Conservation (phyloP, 2,797 vertebrate species). For the Chaunax sp. region DNA sequence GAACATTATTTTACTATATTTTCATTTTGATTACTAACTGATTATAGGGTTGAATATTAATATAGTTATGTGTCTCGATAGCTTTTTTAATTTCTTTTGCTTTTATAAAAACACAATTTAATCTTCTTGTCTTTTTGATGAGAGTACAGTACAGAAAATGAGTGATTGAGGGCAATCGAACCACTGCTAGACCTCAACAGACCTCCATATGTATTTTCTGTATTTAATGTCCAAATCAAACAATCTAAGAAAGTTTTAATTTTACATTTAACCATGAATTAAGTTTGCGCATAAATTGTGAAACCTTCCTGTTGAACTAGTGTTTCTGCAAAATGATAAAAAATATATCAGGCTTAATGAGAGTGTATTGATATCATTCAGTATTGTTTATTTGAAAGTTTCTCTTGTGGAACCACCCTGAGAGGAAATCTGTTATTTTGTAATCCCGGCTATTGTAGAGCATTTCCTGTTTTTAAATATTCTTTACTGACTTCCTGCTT, state of each 20-base stretch:
- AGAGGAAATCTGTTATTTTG: slow-evolving; percentile 46
- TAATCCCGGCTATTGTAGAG: slow-evolving; percentile 47
- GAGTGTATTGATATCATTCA: slow-evolving; percentile 44
- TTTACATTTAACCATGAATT: slow-evolving; percentile 51
- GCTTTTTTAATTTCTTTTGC: too few species aligned
- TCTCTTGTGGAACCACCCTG: slow-evolving; percentile 35
- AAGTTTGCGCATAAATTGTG: slow-evolving; percentile 41
- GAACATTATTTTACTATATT: slow-evolving; percentile 67
- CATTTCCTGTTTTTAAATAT: slow-evolving; percentile 53
- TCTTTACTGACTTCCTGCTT: slow-evolving; percentile 53
- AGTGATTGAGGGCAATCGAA: slow-evolving; percentile 51
- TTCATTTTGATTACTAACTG: slow-evolving; percentile 57
- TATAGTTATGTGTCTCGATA: slow-evolving; percentile 45
- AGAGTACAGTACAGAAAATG: slow-evolving; percentile 18
- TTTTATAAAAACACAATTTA: background rate
- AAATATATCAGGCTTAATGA: slow-evolving; percentile 66
- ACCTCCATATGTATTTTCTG: slow-evolving; percentile 5
- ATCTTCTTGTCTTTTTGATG: slow-evolving; percentile 17
- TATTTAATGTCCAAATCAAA: too few species aligned
- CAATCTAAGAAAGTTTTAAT: too few species aligned
- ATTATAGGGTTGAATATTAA: slow-evolving; percentile 62
- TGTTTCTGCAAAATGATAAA: slow-evolving; percentile 43
- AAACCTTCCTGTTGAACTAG: slow-evolving; percentile 31
- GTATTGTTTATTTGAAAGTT: slow-evolving; percentile 28
- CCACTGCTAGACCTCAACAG: slow-evolving; percentile 36